Evolutionary conservation across 2,888 invertebrate genomes (phyloP), one percentile per base, ranked within the genome.

Genomic region (Lochmaea crataegi): DNA sequence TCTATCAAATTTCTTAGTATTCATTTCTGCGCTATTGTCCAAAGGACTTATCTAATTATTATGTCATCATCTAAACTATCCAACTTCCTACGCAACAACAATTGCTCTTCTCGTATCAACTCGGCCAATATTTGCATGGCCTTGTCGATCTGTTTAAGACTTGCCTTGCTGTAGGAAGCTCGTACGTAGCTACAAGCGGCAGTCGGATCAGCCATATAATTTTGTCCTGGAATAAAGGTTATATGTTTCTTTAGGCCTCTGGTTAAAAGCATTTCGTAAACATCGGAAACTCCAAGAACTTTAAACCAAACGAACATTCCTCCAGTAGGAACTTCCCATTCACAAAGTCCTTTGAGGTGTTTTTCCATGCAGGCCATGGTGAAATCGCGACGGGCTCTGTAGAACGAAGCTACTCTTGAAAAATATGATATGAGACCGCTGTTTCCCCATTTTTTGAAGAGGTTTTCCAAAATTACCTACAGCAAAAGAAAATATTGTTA

Each of bases 281-380:
- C 92, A 82, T 95, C 94, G 2, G 89, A 86, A 0, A 95, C 89
- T 0, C 90, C 92, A 4, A 87, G 87, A 0, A 94, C 90, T 80
- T 91, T 90, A 65, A 94, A 87, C 95, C 95, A 95, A 53, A 94
- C 88, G 86, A 94, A 95, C 89, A 95, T 91, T 0, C 95, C 95
- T 2, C 93, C 94, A 4, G 87, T 84, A 0, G 95, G 95, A 32
- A 89, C 83, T 0, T 86, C 82, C 90, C 93, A 94, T 72, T 92
- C 91, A 2, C 91, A 92, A 3, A 94, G 83, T 64, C 90, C 91
- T 88, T 84, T 80, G 22, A 92, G 86, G 83, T 92, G 89, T 81
- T 89, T 90, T 4, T 90, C 87, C 77, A 92, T 90, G 0, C 92
- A 89, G 0, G 85, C 82, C 1, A 91, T 83, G 77, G 94, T 91